Conservation (phyloP, 2,888 invertebrate species). For the Epinotia demarniana region DNA sequence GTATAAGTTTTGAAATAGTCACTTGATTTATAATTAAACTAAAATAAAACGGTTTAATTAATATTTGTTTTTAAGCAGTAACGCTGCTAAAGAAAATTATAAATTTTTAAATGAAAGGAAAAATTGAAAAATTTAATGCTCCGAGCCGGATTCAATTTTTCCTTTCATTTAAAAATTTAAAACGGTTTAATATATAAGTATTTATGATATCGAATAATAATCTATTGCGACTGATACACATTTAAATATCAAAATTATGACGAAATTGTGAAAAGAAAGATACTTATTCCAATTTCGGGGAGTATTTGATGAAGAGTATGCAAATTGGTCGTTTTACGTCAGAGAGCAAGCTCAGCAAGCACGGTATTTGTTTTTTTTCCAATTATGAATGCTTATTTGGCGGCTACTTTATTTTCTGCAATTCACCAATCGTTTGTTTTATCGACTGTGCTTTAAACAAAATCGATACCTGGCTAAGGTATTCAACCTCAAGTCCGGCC, state of each 20-base stretch:
- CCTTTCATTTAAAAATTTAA: too few relatives aligned
- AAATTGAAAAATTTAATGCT: too few relatives aligned
- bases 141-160: too few relatives aligned
- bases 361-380: slow-evolving; percentile 28
- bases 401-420: slow-evolving; percentile 45
- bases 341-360: slow-evolving; percentile 16
- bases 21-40: too few relatives aligned
- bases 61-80: too few relatives aligned
- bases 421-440: slow-evolving; percentile 28
- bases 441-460: slow-evolving; percentile 21
- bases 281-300: slow-evolving; percentile 10
- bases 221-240: neutral
- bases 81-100: too few relatives aligned
- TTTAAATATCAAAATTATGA: neutral
- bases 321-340: neutral
- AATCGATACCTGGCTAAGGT: slow-evolving; percentile 31
- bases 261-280: slow-evolving; percentile 3
- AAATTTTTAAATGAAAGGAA: too few relatives aligned
- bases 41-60: too few relatives aligned
- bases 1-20: too few relatives aligned
- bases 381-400: slow-evolving; percentile 32
- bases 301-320: neutral
- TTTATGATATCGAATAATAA: too few relatives aligned
- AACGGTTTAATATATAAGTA: too few relatives aligned
- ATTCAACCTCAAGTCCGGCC: slow-evolving; percentile 32